Percentiles rank a stretch among this genome's conserved stretches.
Conservation (phyloP, 92 coral and sea anemone species). For the Montipora capitata region DNA sequence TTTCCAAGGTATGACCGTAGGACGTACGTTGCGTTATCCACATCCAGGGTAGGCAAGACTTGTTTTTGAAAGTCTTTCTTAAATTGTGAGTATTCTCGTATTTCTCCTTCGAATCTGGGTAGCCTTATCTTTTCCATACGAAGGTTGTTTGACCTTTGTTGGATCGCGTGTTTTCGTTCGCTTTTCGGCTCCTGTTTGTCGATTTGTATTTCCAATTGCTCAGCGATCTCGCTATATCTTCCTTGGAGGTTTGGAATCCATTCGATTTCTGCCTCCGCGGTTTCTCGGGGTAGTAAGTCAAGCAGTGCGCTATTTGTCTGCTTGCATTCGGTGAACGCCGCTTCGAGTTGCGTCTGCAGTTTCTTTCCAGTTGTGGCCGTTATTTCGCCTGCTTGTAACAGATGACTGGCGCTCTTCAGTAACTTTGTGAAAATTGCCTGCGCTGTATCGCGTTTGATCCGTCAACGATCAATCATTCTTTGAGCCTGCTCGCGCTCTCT, state of each 20-base stretch:
- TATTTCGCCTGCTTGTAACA: no score
- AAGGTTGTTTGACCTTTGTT: conserved; percentile 11
- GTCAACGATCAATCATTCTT: no score
- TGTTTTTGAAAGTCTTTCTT: conserved; percentile 70
- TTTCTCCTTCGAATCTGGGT: conserved; percentile 71
- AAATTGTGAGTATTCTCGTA: conserved; percentile 73
- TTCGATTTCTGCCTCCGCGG: conserved; percentile 35
- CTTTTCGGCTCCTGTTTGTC: background rate
- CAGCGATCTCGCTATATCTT: conserved; percentile 28
- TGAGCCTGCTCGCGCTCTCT: no score
- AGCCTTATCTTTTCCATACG: conserved; percentile 58
- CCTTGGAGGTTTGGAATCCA: conserved; percentile 51
- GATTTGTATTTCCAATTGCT: background rate
- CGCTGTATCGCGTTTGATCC: no score
- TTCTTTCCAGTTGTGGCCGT: no score
- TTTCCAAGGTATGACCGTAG: conserved; percentile 71
- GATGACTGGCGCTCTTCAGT: no score
- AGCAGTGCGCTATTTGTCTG: no score
- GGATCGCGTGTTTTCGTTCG: background rate
- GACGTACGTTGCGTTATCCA: conserved; percentile 71
- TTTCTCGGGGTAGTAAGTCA: no score
- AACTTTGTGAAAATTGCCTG: no score
- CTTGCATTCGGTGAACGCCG: no score
- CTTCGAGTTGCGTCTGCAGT: no score
- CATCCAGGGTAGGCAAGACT: conserved; percentile 64